These are phyloP conservation scores for Phasia obesa DNA, from an alignment of 2,888 invertebrate genomes.

Conservation along the genomic window DNA sequence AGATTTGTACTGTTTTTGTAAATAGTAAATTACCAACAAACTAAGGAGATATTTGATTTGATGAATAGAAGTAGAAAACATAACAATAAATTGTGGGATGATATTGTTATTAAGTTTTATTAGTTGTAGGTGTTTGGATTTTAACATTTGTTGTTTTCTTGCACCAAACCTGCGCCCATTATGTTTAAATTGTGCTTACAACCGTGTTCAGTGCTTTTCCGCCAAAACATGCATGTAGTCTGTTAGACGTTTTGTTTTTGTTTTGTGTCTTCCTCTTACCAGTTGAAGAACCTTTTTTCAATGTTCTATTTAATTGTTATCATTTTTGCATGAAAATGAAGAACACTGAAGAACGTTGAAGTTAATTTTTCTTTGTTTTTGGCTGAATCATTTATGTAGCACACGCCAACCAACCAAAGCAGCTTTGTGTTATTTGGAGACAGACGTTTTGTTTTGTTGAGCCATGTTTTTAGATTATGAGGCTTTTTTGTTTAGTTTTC, in stretches of 20 bases:
- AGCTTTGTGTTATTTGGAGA: constrained; percentile 46
- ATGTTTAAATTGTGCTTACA: constrained; percentile 11
- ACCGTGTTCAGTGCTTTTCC: constrained; percentile 24
- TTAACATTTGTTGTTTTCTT: constrained; percentile 33
- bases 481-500: constrained; percentile 54
- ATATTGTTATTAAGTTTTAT: constrained; percentile 52
- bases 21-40: constrained; percentile 69
- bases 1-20: constrained; percentile 56
- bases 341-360: constrained; percentile 38
- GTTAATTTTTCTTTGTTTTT: constrained; percentile 10
- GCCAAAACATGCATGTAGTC: constrained; percentile 3
- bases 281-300: constrained; percentile 37
- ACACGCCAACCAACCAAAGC: constrained; percentile 44
- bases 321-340: constrained; percentile 36
- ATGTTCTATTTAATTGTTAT: constrained; percentile 31
- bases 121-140: constrained; percentile 51
- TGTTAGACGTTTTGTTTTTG: neutral
- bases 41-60: constrained; percentile 54
- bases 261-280: constrained; percentile 51
- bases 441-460: constrained; percentile 55
- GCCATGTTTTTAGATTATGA: constrained; percentile 44
- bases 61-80: constrained; percentile 60
- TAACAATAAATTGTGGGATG: constrained; percentile 56
- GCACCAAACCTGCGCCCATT: constrained; percentile 21
- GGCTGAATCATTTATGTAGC: constrained; percentile 41